Evolutionary conservation across 2,797 vertebrate genomes (phyloP).

Genomic region (Dallia pectoralis): DNA sequence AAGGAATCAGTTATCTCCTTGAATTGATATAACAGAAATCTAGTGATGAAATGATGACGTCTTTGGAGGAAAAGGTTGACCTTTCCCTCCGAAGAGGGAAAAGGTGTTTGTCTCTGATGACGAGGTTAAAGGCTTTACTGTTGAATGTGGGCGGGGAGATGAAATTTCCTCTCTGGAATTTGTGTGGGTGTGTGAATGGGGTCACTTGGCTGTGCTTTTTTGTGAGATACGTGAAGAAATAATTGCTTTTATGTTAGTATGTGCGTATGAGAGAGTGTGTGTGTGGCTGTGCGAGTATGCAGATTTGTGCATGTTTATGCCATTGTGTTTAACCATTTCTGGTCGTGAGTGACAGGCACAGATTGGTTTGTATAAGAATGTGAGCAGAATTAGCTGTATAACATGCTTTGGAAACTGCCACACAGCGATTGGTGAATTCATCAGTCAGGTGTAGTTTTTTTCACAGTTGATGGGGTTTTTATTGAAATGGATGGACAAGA

Average conservation of each 20-base stretch:
- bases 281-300: slow-evolving; percentile 16
- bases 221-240: slow-evolving; percentile 11
- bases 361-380: slow-evolving; percentile 49
- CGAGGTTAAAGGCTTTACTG: slow-evolving; percentile 58
- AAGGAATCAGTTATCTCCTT: neutral
- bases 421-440: slow-evolving; percentile 25
- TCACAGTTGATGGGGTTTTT: neutral
- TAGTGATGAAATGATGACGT: neutral
- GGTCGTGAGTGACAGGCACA: slow-evolving; percentile 41
- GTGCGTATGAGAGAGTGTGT: slow-evolving; percentile 13
- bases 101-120: slow-evolving; percentile 44
- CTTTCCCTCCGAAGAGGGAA: too few species aligned
- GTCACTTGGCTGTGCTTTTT: slow-evolving; percentile 37
- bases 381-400: slow-evolving; percentile 35
- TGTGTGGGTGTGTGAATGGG: slow-evolving; percentile 68
- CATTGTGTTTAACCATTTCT: slow-evolving; percentile 43
- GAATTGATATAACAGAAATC: neutral
- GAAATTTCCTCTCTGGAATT: slow-evolving; percentile 63
- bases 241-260: neutral
- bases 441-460: slow-evolving; percentile 22
- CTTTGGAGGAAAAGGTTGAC: neutral
- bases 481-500: too few species aligned
- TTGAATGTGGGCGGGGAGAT: slow-evolving; percentile 53
- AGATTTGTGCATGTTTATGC: slow-evolving; percentile 50
- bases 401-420: slow-evolving; percentile 18